These are phyloP conservation scores for Odiellus spinosus DNA, from an alignment of 2,888 invertebrate genomes.

Conservation along the genomic window DNA sequence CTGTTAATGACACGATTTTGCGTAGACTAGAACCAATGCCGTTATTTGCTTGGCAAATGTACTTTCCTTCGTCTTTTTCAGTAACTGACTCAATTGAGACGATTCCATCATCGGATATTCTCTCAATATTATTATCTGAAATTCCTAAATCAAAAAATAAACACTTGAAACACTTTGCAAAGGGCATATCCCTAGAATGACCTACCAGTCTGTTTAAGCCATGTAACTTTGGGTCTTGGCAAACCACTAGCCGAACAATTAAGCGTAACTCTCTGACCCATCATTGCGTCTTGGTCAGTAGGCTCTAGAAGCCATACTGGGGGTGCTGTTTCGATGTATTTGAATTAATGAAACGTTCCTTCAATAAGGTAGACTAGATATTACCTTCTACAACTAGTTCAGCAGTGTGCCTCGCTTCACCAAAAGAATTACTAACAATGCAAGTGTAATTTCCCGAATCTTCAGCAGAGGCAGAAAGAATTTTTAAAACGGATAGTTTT, in stretches of 20 bases:
- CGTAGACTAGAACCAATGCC: slow-evolving; percentile 9
- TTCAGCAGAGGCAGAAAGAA: too few relatives aligned
- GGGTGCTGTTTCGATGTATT: slow-evolving; percentile 12
- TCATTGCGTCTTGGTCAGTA: slow-evolving; percentile 7
- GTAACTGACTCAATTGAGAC: too few relatives aligned
- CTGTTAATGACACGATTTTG: slow-evolving; percentile 5
- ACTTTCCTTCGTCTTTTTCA: slow-evolving; percentile 8
- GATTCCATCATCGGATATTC: too few relatives aligned
- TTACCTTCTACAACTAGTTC: slow-evolving; percentile 16
- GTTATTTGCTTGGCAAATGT: slow-evolving; percentile 10
- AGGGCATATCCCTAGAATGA: too few relatives aligned
- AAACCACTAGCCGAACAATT: too few relatives aligned
- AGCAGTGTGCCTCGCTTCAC: slow-evolving; percentile 7
- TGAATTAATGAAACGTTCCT: too few relatives aligned
- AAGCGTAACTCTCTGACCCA: neutral
- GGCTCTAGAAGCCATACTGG: slow-evolving; percentile 15
- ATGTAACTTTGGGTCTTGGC: too few relatives aligned
- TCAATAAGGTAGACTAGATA: too few relatives aligned
- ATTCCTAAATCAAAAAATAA: too few relatives aligned
- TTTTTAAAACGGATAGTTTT: slow-evolving; percentile 4
- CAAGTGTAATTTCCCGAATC: slow-evolving; percentile 11
- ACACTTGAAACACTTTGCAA: too few relatives aligned
- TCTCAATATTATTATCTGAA: too few relatives aligned
- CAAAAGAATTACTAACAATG: slow-evolving; percentile 7
- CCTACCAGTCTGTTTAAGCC: too few relatives aligned